These are phyloP conservation scores for Pseudochirops corinnae DNA, from an alignment of 2,797 vertebrate genomes.

Conservation along the genomic window DNA sequence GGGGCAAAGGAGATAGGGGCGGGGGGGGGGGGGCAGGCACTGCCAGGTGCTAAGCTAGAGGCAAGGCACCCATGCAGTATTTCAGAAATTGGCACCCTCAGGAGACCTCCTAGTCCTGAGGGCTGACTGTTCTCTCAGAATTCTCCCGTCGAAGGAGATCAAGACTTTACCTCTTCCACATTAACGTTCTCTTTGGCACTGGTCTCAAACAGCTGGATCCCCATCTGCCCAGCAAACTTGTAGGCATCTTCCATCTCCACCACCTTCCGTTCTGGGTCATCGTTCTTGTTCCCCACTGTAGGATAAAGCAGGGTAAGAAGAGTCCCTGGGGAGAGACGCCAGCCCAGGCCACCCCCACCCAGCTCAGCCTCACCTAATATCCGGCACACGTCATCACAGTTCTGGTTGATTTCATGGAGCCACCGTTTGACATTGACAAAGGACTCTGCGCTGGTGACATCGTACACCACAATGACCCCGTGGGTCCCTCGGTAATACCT, in stretches of 20 bases:
- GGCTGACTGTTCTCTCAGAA: background rate
- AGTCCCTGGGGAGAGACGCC: fast-evolving
- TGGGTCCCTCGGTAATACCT: slow-evolving; percentile 99
- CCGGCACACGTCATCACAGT: slow-evolving; percentile 98
- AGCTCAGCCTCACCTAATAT: slow-evolving; percentile 92
- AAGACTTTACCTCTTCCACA: slow-evolving; percentile 93
- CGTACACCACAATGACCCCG: slow-evolving; percentile 98
- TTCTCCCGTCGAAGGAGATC: background rate
- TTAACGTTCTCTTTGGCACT: slow-evolving; percentile 99
- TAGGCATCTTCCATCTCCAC: slow-evolving; percentile 98
- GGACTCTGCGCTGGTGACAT: slow-evolving; percentile 98
- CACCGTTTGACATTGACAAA: slow-evolving; percentile 99
- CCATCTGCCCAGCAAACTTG: slow-evolving; percentile 99
- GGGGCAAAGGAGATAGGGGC: background rate
- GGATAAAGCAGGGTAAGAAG: slow-evolving; percentile 60
- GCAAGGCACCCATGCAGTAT: too few relatives aligned
- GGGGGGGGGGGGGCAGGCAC: background rate
- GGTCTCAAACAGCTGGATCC: slow-evolving; percentile 98
- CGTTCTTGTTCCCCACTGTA: slow-evolving; percentile 98
- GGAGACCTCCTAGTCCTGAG: background rate
- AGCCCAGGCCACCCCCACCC: fast-evolving
- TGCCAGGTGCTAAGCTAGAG: background rate
- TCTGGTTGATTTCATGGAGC: slow-evolving; percentile 99
- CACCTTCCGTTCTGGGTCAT: slow-evolving; percentile 97
- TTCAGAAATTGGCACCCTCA: background rate